Evolutionary conservation across 2,888 invertebrate species (phyloP), one percentile per base, ranked within the genome.

Genomic region (Synergus japonicus): DNA sequence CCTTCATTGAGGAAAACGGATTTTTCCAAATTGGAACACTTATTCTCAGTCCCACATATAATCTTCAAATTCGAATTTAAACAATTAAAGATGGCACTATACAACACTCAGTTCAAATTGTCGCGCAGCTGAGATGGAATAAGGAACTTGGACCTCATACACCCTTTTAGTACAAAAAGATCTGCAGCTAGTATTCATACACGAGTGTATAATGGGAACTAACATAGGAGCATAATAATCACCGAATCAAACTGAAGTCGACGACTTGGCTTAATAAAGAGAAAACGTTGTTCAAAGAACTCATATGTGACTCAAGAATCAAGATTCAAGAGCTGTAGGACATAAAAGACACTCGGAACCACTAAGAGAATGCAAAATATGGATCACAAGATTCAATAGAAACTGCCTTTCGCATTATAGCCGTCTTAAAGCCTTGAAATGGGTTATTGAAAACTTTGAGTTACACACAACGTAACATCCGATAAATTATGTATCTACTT

Each of bases 271-370:
- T 60, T 29, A 60, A 60, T 60, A 60, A 60, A 60, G n/a, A n/a
- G 54, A 54, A 60, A 60, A 60, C 18, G 22, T 4, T 22, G 22
- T 1, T 60, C 22, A 60, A 60, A 60, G 60, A 22, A 60, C 22
- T 60, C 60, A 60, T 29, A 22, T 60, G 60, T 60, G 18, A 60
- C 60, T 22, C 60, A 22, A 60, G 60, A 60, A 60, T 60, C 60
- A 60, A 60, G 60, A 60, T 22, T 60, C 60, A 60, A 60, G 60
- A 60, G 60, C 60, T 60, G 5, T 60, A 22, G 4, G 13, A n/a
- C 12, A 60, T 60, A 60, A 60, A 60, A 60, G 60, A 60, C 22
- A 60, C 60, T 12, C 12, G 18, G 60, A 13, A 12, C 60, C 49
- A 54, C 5, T 22, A 60, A 60, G 22, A 60, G 60, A 60, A 60